These are phyloP conservation scores for Podilymbus podiceps DNA, from an alignment of 2,113 vertebrate genomes.

Conservation along the genomic window DNA sequence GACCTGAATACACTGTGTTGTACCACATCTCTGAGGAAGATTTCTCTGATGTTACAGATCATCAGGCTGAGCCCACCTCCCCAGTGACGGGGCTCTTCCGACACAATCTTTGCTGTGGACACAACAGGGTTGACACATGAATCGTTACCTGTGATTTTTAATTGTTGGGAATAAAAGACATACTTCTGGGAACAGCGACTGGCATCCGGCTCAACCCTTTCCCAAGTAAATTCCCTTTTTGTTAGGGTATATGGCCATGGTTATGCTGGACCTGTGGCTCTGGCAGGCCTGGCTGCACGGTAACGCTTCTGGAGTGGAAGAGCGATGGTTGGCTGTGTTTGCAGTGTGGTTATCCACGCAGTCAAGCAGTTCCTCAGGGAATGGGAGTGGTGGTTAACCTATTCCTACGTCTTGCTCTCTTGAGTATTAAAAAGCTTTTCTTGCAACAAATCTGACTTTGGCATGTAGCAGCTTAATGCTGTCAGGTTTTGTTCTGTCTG, in stretches of 20 bases:
- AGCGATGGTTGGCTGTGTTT: neutral
- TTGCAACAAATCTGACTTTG: neutral
- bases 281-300: neutral
- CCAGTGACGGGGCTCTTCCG: neutral
- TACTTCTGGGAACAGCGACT: neutral
- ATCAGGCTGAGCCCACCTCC: neutral
- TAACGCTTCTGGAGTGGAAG: neutral
- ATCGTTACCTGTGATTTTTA: neutral
- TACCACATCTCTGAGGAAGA: neutral
- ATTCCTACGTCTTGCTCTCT: neutral
- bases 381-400: neutral
- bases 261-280: neutral
- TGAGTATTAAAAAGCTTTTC: neutral
- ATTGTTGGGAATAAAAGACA: neutral
- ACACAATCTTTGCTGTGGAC: neutral
- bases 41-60: neutral
- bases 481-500: neutral
- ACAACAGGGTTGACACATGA: neutral
- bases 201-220: neutral
- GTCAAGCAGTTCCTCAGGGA: neutral
- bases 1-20: neutral
- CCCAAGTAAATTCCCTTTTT: neutral
- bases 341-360: too few relatives aligned
- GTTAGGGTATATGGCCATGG: fast-evolving
- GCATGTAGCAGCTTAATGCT: neutral